Conservation (phyloP, 2,113 vertebrate species). For the Camelus bactrianus region DNA sequence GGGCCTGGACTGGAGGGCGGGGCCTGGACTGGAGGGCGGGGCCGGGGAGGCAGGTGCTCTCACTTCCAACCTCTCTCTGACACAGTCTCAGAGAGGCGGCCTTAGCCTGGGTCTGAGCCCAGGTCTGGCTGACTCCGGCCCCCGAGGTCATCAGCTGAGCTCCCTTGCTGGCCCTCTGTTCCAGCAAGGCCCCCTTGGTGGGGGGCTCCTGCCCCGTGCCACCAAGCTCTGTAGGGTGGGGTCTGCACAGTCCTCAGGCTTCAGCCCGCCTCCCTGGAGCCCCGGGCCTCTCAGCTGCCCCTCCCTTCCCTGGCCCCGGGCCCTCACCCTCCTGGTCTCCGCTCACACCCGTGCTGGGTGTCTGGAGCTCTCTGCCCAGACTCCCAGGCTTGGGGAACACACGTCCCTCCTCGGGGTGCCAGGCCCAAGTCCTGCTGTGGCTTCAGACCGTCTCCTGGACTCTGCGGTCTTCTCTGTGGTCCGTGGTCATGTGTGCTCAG, state of each 20-base stretch:
- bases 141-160: background rate
- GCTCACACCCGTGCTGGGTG: fast-evolving
- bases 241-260: background rate
- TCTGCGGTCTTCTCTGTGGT: background rate
- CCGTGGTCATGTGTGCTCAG: fast-evolving
- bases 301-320: background rate
- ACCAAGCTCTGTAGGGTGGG: background rate
- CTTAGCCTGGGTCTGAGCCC: fast-evolving
- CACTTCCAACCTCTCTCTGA: fast-evolving
- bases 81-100: background rate
- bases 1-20: background rate
- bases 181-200: fast-evolving
- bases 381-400: background rate
- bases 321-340: background rate
- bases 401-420: fast-evolving
- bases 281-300: background rate
- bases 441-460: fast-evolving
- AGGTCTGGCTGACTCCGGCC: too few relatives aligned
- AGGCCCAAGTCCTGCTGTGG: background rate
- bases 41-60: fast-evolving
- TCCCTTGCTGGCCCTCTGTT: too few relatives aligned
- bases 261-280: fast-evolving
- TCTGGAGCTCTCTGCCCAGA: background rate
- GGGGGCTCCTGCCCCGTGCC: background rate
- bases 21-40: too few relatives aligned